These are phyloP conservation scores for Hestina assimilis DNA, from an alignment of 1,140 invertebrate genomes.

Conservation along the genomic window DNA sequence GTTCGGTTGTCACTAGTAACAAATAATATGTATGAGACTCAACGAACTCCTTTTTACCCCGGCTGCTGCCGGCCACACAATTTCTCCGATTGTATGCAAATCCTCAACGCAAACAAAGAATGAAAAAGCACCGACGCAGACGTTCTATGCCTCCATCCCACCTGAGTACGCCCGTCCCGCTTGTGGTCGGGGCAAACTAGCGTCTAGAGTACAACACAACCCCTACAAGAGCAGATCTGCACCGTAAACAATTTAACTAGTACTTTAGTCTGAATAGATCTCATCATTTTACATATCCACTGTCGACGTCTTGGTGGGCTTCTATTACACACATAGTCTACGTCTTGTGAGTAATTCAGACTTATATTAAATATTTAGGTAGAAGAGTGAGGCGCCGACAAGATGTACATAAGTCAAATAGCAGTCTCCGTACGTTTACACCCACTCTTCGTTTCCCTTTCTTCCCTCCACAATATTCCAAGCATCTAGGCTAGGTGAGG, in stretches of 20 bases:
- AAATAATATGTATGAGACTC: slow-evolving; percentile 57
- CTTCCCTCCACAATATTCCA: too few relatives aligned
- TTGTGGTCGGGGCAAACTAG: slow-evolving; percentile 48
- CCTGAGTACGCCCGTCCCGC: slow-evolving; percentile 49
- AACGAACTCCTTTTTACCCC: slow-evolving; percentile 56
- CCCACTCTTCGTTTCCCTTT: too few relatives aligned
- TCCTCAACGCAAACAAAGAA: slow-evolving; percentile 69
- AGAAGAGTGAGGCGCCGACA: slow-evolving; percentile 19
- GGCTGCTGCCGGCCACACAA: slow-evolving; percentile 57
- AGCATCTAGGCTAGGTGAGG: too few relatives aligned
- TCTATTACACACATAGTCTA: slow-evolving; percentile 53
- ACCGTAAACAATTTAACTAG: slow-evolving; percentile 58
- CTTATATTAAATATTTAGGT: slow-evolving; percentile 63
- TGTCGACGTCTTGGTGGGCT: slow-evolving; percentile 50
- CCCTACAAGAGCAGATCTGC: slow-evolving; percentile 40
- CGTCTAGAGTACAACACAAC: slow-evolving; percentile 29
- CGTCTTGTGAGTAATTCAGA: slow-evolving; percentile 61
- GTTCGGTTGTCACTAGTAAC: slow-evolving; percentile 35
- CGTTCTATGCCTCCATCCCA: slow-evolving; percentile 47
- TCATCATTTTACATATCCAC: slow-evolving; percentile 66
- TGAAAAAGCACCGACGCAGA: slow-evolving; percentile 67
- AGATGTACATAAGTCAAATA: not conserved
- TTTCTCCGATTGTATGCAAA: slow-evolving; percentile 74
- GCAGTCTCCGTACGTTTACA: too few relatives aligned
- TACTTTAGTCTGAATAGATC: slow-evolving; percentile 63